Conservation (phyloP, 2,888 invertebrate species). For the Cheiracanthium punctorium region DNA sequence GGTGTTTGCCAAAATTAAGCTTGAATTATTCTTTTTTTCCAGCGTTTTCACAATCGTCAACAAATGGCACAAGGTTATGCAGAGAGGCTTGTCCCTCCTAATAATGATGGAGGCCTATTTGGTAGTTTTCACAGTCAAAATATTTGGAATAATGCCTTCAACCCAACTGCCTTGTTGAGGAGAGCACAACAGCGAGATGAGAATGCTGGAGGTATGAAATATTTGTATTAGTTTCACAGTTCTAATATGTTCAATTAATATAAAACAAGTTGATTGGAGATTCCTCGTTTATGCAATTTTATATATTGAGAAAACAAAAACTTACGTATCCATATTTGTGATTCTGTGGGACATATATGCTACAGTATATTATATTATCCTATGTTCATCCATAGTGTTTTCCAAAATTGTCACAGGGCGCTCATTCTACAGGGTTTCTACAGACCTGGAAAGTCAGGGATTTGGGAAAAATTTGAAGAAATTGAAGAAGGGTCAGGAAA, state of each 20-base stretch:
- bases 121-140: slow-evolving; percentile 62
- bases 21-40: background rate
- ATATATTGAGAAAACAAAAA: background rate
- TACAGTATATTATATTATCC: background rate
- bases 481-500: too few relatives aligned
- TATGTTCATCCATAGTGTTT: too few relatives aligned
- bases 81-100: slow-evolving; percentile 73
- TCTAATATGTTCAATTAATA: too few relatives aligned
- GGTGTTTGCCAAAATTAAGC: too few relatives aligned
- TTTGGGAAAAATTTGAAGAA: too few relatives aligned
- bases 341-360: background rate
- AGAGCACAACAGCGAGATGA: slow-evolving; percentile 35
- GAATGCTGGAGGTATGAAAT: slow-evolving; percentile 22
- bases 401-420: too few relatives aligned
- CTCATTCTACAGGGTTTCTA: too few relatives aligned
- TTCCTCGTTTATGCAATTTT: background rate
- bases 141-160: slow-evolving; percentile 66
- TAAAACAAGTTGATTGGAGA: background rate
- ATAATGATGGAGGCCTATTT: slow-evolving; percentile 63
- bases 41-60: slow-evolving; percentile 55
- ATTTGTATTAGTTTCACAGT: too few relatives aligned
- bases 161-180: slow-evolving; percentile 44
- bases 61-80: slow-evolving; percentile 75
- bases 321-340: background rate
- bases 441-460: too few relatives aligned